phyloP scores from a whole-genome alignment of 2,797 vertebrate genomes.

The Sebastes minor region DNA sequence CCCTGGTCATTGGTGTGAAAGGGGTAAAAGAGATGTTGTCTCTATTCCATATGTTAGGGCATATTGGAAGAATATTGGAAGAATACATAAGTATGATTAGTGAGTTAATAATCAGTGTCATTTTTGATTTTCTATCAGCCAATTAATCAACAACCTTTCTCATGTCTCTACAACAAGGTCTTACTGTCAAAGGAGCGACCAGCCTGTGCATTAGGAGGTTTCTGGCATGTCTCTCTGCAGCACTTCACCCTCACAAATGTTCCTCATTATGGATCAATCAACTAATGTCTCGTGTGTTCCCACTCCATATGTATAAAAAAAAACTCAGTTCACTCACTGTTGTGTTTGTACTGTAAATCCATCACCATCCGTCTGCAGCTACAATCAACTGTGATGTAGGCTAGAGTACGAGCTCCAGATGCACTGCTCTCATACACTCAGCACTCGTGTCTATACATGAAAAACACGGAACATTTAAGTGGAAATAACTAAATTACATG shows the following conservation, averaged over 20 bases:
- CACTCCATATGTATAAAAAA: background rate
- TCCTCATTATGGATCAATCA: constrained; percentile 11
- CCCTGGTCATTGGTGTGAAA: no score
- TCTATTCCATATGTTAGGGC: no score
- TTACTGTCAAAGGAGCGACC: background rate
- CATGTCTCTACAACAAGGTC: background rate
- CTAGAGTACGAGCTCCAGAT: background rate
- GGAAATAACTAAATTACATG: background rate
- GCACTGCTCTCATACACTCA: background rate
- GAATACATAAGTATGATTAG: no score
- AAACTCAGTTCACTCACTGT: background rate
- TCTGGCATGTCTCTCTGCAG: background rate
- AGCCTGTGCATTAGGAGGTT: background rate
- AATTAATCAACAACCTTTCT: background rate
- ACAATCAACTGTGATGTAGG: background rate
- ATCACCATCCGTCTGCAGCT: background rate
- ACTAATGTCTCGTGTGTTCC: background rate
- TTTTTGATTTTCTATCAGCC: background rate
- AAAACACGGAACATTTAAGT: background rate
- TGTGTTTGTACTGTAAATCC: constrained; percentile 14
- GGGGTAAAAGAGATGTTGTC: no score
- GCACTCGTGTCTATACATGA: background rate
- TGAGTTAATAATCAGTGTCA: no score
- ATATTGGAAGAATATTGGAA: no score
- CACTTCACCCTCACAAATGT: background rate